These are phyloP conservation scores for Drosophila cracens DNA, from an alignment of 2,888 invertebrate genomes.

Conservation along the genomic window DNA sequence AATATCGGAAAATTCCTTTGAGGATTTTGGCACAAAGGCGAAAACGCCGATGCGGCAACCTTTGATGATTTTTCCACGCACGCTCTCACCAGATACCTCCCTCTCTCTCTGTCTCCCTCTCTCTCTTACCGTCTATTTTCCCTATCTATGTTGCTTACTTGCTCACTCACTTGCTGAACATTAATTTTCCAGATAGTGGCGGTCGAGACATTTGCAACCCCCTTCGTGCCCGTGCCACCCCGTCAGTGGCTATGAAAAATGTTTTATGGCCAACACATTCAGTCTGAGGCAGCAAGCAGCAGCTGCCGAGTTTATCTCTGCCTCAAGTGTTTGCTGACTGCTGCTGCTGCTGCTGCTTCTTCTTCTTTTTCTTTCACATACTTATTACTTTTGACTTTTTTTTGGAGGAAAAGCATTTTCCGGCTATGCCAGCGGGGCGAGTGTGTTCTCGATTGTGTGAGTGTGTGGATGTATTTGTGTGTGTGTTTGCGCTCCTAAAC, in stretches of 20 bases:
- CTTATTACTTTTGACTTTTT: constrained; percentile 76
- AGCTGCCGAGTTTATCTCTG: constrained; percentile 53
- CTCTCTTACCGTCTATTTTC: constrained; percentile 1
- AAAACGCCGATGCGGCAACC: constrained; percentile 75
- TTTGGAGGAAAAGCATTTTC: constrained; percentile 79
- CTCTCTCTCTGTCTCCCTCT: constrained; percentile 5
- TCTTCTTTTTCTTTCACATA: constrained; percentile 60
- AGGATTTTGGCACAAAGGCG: constrained; percentile 82
- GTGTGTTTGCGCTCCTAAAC: constrained; percentile 65
- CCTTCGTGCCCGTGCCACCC: constrained; percentile 43
- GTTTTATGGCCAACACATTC: constrained; percentile 65
- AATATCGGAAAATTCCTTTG: constrained; percentile 85
- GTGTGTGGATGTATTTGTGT: constrained; percentile 21
- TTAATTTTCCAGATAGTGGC: constrained; percentile 72
- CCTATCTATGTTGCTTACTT: constrained; percentile 7
- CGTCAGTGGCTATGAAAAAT: constrained; percentile 58
- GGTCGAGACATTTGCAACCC: constrained; percentile 68
- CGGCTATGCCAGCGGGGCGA: constrained; percentile 35
- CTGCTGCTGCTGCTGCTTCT: constrained; percentile 27
- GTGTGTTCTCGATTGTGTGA: constrained; percentile 19
- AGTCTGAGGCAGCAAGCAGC: constrained; percentile 27
- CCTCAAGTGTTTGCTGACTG: constrained; percentile 57
- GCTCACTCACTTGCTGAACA: constrained; percentile 29
- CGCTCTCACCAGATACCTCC: constrained; percentile 28
- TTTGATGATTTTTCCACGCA: constrained; percentile 81